Conservation (phyloP, 2,888 invertebrate genomes). For the Furcula furcula region DNA sequence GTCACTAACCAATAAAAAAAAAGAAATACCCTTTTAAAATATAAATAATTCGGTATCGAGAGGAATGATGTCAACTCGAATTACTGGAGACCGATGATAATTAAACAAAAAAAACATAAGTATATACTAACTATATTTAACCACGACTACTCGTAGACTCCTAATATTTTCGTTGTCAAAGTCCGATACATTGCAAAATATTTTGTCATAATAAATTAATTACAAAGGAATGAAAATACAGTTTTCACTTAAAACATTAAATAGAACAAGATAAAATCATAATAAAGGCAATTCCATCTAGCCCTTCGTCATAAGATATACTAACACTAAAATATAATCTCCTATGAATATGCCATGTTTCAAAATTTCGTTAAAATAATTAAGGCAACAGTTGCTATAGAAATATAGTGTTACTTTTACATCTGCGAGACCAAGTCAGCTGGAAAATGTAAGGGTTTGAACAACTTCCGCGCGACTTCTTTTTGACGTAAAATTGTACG, state of each 20-base stretch:
- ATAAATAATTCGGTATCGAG: conserved; percentile 59
- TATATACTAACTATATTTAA: background rate
- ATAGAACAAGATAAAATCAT: conserved; percentile 33
- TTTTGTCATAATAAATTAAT: conserved; percentile 24
- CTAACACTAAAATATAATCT: conserved; percentile 44
- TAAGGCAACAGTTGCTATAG: conserved; percentile 60
- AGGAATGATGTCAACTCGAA: conserved; percentile 36
- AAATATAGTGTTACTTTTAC: conserved; percentile 39
- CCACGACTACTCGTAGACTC: conserved; percentile 7
- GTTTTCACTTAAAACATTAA: conserved; percentile 28
- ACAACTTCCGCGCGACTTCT: no score
- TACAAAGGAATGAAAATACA: conserved; percentile 39
- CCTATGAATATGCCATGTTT: conserved; percentile 44
- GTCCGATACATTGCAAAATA: conserved; percentile 26
- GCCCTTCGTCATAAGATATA: conserved; percentile 34
- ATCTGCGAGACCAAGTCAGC: conserved; percentile 35
- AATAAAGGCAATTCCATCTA: conserved; percentile 51
- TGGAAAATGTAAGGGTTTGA: background rate
- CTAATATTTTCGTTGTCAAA: conserved; percentile 52
- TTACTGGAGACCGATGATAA: background rate
- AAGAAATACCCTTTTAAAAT: conserved; percentile 21
- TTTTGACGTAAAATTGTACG: no score
- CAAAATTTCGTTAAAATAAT: conserved; percentile 52
- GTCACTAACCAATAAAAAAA: conserved; percentile 43
- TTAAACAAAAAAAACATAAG: background rate